Evolutionary conservation across 2,888 invertebrate species (phyloP), one percentile per base, ranked within the genome.

Genomic region (Brachyopa scutellaris): DNA sequence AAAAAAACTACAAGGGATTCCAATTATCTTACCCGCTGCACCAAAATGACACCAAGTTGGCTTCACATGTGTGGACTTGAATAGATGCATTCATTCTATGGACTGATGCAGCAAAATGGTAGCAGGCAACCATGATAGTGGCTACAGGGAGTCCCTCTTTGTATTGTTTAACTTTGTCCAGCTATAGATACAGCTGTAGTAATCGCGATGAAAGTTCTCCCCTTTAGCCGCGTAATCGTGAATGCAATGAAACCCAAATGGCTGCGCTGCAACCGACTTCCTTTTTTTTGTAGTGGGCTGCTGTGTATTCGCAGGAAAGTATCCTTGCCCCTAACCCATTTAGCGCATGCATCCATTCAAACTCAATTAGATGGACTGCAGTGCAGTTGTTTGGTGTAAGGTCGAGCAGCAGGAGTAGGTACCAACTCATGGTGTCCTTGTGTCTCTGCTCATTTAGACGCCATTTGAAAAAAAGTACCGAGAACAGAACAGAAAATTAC

Each of bases 361-460:
- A 80, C 74, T 74, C 61, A 80, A 80, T 80, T 74, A 80, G 61
- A 62, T 47, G 45, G 33, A 80, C 79, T 69, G 79, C 79, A 80
- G 33, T 80, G 79, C 79, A 74, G 74, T 55, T 31, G 67, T 67
- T 38, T 36, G n/a, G 31, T 62, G 55, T 49, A 55, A 67, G 61
- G 49, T 74, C 51, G 26, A 47, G 55, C 26, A 53, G 33, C 19
- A 51, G 55, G 40, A 42, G 33, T 40, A 26, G 23, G n/a, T n/a
- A n/a, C n/a, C n/a, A n/a, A n/a, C n/a, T n/a, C n/a, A 26, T 26
- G 6, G 3, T 66, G 59, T 59, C 62, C 64, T 62, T 64, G 64
- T 64, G 64, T 61, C 42, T 55, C 47, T 69, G 67, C 51, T 74
- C 74, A 69, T 62, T 74, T 80, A 74, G 55, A 47, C 26, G 42